These are phyloP conservation scores for Onthophagus taurus DNA, from an alignment of 1,140 invertebrate species.

Conservation along the genomic window DNA sequence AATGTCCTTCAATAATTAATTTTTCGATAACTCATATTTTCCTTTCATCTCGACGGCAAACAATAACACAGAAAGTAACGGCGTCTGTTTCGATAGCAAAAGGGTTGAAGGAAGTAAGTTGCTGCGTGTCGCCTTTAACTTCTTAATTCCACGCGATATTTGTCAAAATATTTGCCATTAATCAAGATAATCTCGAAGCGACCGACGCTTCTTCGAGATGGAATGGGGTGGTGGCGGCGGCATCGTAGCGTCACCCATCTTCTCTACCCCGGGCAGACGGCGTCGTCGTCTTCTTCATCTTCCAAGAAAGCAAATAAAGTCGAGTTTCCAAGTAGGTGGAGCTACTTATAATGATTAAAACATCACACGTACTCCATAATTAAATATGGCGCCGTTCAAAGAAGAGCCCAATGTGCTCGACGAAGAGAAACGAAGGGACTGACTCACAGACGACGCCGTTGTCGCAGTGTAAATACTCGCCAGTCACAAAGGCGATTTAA, in stretches of 20 bases:
- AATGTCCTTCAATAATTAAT: no score
- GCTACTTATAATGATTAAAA: conserved; percentile 33
- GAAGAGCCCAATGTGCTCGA: conserved; percentile 5
- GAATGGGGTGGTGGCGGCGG: background rate
- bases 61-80: no score
- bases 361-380: conserved; percentile 29
- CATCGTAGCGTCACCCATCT: background rate
- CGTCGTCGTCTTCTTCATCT: no score
- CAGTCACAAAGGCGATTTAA: conserved; percentile 14
- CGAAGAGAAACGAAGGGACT: conserved; percentile 7
- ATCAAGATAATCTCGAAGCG: conserved; percentile 31
- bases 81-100: no score
- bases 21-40: no score
- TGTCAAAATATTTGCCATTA: conserved; percentile 33
- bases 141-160: conserved; percentile 19
- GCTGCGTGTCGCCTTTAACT: conserved; percentile 1
- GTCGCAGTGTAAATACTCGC: no score
- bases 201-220: no score
- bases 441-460: no score
- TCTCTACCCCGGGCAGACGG: no score
- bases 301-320: conserved; percentile 31
- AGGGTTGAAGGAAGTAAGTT: no score
- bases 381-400: conserved; percentile 20
- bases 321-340: conserved; percentile 20
- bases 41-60: no score